A percentile compares a stretch with the other conserved stretches of the same genome.
Conservation (phyloP, 1,140 invertebrate species). For the Tenebrio molitor region DNA sequence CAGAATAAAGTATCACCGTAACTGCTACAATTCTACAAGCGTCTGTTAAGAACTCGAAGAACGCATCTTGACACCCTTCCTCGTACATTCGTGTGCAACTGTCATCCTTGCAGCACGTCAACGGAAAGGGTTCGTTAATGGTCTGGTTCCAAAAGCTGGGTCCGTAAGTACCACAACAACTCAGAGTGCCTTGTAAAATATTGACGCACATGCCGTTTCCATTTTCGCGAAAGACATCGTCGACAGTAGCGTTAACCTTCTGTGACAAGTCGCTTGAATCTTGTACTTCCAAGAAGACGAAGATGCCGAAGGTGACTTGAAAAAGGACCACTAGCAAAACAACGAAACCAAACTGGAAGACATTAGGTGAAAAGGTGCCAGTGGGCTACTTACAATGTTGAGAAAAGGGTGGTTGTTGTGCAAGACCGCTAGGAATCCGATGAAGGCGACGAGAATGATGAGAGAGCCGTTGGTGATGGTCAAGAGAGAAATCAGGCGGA, state of each 20-base stretch:
- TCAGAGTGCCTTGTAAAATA: constrained; percentile 68
- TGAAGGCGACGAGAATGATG: constrained; percentile 34
- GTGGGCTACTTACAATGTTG: background rate
- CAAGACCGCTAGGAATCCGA: constrained; percentile 71
- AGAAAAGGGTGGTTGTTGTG: constrained; percentile 55
- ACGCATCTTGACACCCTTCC: background rate
- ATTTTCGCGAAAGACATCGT: constrained; percentile 63
- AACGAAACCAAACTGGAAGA: constrained; percentile 66
- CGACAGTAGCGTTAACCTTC: constrained; percentile 61
- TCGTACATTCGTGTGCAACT: background rate
- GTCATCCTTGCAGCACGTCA: constrained; percentile 18
- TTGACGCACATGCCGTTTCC: constrained; percentile 64
- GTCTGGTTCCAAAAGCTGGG: constrained; percentile 65
- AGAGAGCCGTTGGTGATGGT: too few species aligned
- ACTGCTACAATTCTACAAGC: constrained; percentile 72
- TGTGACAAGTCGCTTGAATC: constrained; percentile 43
- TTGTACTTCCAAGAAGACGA: constrained; percentile 60
- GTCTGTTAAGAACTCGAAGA: constrained; percentile 68
- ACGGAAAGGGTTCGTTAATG: too few species aligned
- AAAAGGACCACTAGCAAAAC: constrained; percentile 66
- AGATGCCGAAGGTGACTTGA: constrained; percentile 66
- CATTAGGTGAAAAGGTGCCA: constrained; percentile 54
- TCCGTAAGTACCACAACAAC: constrained; percentile 74
- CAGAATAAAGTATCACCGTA: constrained; percentile 75
- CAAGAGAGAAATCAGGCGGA: too few species aligned